Conservation (phyloP, 2,113 vertebrate genomes). For the Cairina moschata region DNA sequence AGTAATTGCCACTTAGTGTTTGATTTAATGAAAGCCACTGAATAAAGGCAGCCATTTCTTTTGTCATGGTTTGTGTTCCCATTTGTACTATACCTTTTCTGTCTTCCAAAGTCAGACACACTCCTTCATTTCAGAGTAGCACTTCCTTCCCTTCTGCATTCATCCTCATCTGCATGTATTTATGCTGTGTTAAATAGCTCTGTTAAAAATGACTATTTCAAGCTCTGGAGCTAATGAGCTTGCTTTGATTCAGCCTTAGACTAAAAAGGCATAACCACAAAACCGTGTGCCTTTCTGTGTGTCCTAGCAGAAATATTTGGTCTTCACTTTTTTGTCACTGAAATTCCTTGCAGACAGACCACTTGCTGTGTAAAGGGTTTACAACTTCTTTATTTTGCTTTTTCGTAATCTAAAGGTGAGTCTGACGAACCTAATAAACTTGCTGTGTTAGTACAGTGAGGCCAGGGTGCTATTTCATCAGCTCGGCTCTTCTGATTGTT, state of each 20-base stretch:
- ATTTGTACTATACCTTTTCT: slow-evolving; percentile 63
- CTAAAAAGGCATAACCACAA: slow-evolving; percentile 19
- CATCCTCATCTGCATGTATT: background rate
- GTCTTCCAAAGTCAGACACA: slow-evolving; percentile 63
- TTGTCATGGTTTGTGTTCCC: slow-evolving; percentile 60
- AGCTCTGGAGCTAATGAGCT: slow-evolving; percentile 23
- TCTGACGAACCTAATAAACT: background rate
- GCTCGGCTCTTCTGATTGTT: background rate
- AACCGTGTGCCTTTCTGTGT: background rate
- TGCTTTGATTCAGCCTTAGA: background rate
- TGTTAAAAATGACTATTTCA: slow-evolving; percentile 39
- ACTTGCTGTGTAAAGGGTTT: background rate
- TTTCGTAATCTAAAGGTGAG: background rate
- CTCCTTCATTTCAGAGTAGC: slow-evolving; percentile 11
- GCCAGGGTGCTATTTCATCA: background rate
- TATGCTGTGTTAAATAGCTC: slow-evolving; percentile 3
- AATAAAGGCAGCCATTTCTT: slow-evolving; percentile 67
- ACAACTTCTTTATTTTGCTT: background rate
- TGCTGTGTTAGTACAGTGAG: background rate
- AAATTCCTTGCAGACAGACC: background rate
- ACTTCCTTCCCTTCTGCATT: slow-evolving; percentile 22
- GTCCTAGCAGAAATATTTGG: slow-evolving; percentile 26
- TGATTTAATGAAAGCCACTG: slow-evolving; percentile 73
- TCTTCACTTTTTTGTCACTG: background rate
- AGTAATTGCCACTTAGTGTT: slow-evolving; percentile 73